Evolutionary conservation across 2,113 vertebrate genomes (phyloP).

Genomic region (Morone chrysops): DNA sequence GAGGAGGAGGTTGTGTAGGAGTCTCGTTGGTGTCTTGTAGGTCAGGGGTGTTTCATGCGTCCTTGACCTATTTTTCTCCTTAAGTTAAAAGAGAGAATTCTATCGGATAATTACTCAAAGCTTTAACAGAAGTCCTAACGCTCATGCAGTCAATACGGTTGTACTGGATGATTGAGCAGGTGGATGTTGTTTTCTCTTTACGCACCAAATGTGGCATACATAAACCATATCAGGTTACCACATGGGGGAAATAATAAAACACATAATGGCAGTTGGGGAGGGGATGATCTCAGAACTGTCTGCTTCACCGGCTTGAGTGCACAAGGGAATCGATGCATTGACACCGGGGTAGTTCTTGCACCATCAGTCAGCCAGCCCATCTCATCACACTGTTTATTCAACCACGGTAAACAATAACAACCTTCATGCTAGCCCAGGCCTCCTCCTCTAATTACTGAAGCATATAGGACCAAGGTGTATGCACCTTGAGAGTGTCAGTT

Average conservation of each 20-base stretch:
- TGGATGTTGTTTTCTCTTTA: constrained; percentile 35
- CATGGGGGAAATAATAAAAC: not conserved
- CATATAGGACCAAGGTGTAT: constrained; percentile 44
- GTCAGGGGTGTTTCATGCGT: not conserved
- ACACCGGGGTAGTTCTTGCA: constrained; percentile 50
- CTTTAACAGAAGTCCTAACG: constrained; percentile 48
- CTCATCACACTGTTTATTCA: constrained; percentile 78
- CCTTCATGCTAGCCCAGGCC: constrained; percentile 53
- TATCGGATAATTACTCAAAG: constrained; percentile 65
- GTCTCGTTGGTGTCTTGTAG: constrained; percentile 11
- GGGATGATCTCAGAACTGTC: constrained; percentile 43
- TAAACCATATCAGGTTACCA: constrained; percentile 12
- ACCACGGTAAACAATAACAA: constrained; percentile 76
- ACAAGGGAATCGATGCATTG: constrained; percentile 72
- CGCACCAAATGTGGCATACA: constrained; percentile 2
- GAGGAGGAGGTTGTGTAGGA: not conserved
- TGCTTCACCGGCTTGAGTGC: constrained; percentile 60
- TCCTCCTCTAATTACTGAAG: constrained; percentile 65
- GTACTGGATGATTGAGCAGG: constrained; percentile 28
- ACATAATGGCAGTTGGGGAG: constrained; percentile 4
- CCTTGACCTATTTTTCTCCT: constrained; percentile 50
- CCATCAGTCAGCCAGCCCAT: constrained; percentile 72
- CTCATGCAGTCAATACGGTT: constrained; percentile 48
- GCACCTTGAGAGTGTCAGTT: constrained; percentile 26
- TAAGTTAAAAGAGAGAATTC: constrained; percentile 34